Evolutionary conservation across 2,888 invertebrate species (phyloP), one percentile per base, ranked within the genome.

Genomic region (Eledone cirrhosa): DNA sequence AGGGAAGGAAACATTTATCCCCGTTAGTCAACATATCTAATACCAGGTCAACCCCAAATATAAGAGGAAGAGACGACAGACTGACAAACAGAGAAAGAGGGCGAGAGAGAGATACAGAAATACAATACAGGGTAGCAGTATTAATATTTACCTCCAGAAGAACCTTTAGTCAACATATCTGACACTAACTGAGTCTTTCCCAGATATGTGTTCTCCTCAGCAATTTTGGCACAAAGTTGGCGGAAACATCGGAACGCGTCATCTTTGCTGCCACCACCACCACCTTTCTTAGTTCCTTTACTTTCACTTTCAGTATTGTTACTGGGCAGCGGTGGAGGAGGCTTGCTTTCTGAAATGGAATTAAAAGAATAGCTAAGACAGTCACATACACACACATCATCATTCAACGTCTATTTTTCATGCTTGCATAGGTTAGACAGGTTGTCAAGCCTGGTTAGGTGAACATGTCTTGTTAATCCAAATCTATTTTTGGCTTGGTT

Each of bases 171-270:
- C 47, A 90, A 82, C 80, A 85, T 89, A 48, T 86, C 85, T 2
- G 84, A 74, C 7, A 90, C 88, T 24, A 90, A 92, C 31, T 94
- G 93, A 0, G 95, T 96, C 92, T 97, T 97, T 31, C 94, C 94
- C 47, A 94, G 93, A 88, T 97, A 96, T 80, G 96, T 95, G 86
- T 94, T 93, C 65, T 94, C 94, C 78, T 93, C 93, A 0, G 95
- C 93, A 80, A 98, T 93, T 86, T 94, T 93, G 78, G 94, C 94
- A 90, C 97, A 96, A 24, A 98, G 90, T 65, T 93, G 92, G 78
- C 94, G 93, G 90, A 97, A 97, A 86, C 94, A 94, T 31, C 93
- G 92, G 89, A 97, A 95, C 53, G 93, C 84, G 80, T 89, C 88
- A 81, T 90, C 90, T 80, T 86, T 88, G 77, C 22, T 33, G 22